Percentiles rank a stretch among this genome's conserved stretches.
Conservation (phyloP, 1,140 invertebrate species). For the Tetragonula clypearis region DNA sequence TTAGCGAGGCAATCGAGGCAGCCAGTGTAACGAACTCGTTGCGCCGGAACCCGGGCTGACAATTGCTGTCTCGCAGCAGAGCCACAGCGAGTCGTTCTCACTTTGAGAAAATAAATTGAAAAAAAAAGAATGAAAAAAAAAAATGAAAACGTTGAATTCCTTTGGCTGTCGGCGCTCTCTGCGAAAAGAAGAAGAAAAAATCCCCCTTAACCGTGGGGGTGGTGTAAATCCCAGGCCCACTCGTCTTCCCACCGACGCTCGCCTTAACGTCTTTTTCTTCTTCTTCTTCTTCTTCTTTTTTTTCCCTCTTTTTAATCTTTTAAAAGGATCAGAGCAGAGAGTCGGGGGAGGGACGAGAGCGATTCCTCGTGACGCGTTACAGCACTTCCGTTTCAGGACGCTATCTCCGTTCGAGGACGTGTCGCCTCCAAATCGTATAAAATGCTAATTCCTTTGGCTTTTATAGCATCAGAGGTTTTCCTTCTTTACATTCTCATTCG, state of each 20-base stretch:
- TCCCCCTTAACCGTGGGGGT: slow-evolving; percentile 1
- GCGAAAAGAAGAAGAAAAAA: not conserved
- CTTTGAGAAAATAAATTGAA: slow-evolving; percentile 5
- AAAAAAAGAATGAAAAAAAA: no score
- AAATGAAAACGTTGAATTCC: slow-evolving; percentile 18
- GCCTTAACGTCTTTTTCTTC: not conserved
- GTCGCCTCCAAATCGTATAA: not conserved
- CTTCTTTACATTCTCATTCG: not conserved
- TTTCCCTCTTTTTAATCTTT: slow-evolving; percentile 47
- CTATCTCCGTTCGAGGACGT: not conserved
- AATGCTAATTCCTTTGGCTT: slow-evolving; percentile 12
- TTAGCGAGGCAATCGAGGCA: slow-evolving; percentile 13
- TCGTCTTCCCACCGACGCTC: not conserved
- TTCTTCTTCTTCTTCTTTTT: slow-evolving; percentile 3
- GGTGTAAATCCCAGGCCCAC: slow-evolving; percentile 36
- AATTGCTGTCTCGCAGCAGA: not conserved
- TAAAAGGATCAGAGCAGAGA: slow-evolving; percentile 42
- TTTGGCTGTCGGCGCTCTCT: slow-evolving; percentile 2
- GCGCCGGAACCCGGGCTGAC: not conserved
- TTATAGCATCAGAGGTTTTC: not conserved
- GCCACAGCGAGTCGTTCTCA: not conserved
- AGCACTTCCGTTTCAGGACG: slow-evolving; percentile 29
- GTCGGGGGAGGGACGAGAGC: not conserved
- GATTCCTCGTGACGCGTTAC: slow-evolving; percentile 35
- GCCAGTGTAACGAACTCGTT: not conserved